These are phyloP conservation scores for Spea multiplicata DNA, from an alignment of 2,113 vertebrate genomes.

Conservation along the genomic window DNA sequence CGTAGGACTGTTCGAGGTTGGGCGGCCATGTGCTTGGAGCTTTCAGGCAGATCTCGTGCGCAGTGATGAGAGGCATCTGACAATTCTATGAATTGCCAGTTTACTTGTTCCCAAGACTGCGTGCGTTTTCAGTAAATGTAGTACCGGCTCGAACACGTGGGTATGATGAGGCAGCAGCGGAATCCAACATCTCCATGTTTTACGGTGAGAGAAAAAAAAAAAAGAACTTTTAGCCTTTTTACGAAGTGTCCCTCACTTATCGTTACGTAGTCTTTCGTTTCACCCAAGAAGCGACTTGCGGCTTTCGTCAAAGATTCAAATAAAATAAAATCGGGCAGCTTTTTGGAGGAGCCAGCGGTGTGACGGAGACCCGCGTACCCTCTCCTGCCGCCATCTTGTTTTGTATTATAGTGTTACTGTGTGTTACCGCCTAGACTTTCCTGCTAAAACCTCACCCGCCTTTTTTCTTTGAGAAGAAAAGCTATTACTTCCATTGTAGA, in stretches of 20 bases:
- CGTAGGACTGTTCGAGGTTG: neutral
- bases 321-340: neutral
- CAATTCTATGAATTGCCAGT: constrained; percentile 44
- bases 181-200: neutral
- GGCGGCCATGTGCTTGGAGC: constrained; percentile 9
- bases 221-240: constrained; percentile 18
- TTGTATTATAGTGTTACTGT: constrained; percentile 70
- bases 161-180: constrained; percentile 6
- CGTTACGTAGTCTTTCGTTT: constrained; percentile 9
- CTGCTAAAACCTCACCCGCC: constrained; percentile 29
- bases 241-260: neutral
- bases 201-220: constrained; percentile 13
- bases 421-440: constrained; percentile 47
- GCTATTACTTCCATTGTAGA: constrained; percentile 61
- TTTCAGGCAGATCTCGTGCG: constrained; percentile 3
- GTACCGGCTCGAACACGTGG: constrained; percentile 2
- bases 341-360: constrained; percentile 11
- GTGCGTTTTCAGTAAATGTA: constrained; percentile 14
- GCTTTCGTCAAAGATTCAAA: neutral
- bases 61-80: constrained; percentile 23
- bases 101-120: constrained; percentile 28
- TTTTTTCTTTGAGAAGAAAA: constrained; percentile 58
- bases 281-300: constrained; percentile 20
- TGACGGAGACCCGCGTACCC: constrained; percentile 18
- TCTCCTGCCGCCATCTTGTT: constrained; percentile 38